Conservation (phyloP, 2,797 vertebrate species). For the Channa striata region DNA sequence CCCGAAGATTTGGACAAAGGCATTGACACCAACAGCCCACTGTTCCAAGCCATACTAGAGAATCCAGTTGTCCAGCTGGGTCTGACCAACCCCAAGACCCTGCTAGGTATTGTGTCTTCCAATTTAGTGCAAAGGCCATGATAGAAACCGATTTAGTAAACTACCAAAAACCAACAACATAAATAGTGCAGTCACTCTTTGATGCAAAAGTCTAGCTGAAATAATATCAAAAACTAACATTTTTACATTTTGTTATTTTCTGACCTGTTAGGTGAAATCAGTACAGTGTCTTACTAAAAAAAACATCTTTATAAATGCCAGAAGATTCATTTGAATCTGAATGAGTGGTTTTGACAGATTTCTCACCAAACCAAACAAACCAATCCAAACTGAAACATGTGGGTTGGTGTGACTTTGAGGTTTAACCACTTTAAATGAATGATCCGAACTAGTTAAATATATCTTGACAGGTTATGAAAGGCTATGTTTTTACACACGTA, state of each 20-base stretch:
- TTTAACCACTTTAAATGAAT: no score
- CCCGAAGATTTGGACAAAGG: slow-evolving; percentile 98
- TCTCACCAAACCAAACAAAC: not conserved
- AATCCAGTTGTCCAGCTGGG: slow-evolving; percentile 98
- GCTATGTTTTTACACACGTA: not conserved
- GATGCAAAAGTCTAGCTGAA: no score
- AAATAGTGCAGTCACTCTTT: not conserved
- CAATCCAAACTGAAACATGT: not conserved
- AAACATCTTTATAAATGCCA: no score
- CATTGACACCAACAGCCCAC: slow-evolving; percentile 94
- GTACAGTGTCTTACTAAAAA: no score
- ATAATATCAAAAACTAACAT: no score
- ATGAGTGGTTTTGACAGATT: not conserved
- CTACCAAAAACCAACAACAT: not conserved
- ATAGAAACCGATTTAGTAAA: not conserved
- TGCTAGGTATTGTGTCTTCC: slow-evolving; percentile 86
- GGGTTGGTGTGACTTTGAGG: not conserved
- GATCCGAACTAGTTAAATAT: not conserved
- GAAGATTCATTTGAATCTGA: no score
- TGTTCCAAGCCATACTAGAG: slow-evolving; percentile 98
- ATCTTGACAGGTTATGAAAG: not conserved
- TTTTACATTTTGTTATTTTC: no score
- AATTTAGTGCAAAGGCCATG: not conserved
- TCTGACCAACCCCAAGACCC: slow-evolving; percentile 96
- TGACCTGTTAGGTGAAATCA: no score